Conservation (phyloP, 2,113 vertebrate genomes). For the Podiceps cristatus region DNA sequence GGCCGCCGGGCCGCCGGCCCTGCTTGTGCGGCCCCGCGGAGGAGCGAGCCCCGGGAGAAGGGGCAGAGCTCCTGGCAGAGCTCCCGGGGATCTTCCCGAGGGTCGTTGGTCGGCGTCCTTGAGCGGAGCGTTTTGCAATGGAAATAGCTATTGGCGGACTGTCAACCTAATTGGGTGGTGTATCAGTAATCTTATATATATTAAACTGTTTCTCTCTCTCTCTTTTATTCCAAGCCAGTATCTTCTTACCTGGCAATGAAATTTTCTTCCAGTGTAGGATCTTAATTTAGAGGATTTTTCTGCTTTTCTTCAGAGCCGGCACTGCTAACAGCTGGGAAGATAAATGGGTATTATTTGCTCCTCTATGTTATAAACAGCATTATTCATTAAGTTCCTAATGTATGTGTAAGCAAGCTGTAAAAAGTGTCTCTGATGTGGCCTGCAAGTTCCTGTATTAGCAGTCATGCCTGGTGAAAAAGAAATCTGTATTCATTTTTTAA, state of each 20-base stretch:
- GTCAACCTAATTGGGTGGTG: fast-evolving
- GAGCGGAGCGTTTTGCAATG: background rate
- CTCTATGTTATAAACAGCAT: background rate
- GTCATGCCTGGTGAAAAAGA: background rate
- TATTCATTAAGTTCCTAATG: background rate
- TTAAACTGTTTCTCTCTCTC: too few species aligned
- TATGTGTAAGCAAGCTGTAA: background rate
- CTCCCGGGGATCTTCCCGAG: background rate
- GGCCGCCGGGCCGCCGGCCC: too few species aligned
- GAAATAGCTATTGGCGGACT: background rate
- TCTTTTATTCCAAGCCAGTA: background rate
- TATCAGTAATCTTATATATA: fast-evolving
- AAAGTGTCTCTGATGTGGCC: background rate
- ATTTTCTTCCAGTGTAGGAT: background rate
- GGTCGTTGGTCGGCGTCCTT: background rate
- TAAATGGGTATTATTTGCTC: background rate
- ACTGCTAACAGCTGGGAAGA: background rate
- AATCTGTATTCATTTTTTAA: background rate
- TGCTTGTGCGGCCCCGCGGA: too few species aligned
- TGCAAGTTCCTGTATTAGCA: background rate
- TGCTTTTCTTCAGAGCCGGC: background rate
- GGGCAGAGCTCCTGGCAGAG: too few species aligned
- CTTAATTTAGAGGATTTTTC: background rate
- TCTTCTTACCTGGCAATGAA: background rate
- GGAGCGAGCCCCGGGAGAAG: too few species aligned